Evolutionary conservation across 1,140 invertebrate species (phyloP), one percentile per base, ranked within the genome.

Genomic region (Ostrea edulis): DNA sequence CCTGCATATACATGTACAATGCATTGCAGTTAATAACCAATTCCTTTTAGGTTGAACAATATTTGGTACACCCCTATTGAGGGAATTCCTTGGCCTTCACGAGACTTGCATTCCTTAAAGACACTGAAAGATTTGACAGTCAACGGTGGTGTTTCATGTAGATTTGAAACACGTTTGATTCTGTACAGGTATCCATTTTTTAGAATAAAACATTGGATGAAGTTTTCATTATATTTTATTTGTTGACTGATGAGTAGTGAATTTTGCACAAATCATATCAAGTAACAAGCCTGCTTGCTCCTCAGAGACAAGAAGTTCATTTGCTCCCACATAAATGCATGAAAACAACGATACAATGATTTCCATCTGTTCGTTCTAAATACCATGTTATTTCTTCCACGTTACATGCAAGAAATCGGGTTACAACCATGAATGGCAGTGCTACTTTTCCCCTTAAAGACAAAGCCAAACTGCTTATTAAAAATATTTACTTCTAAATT

Each of bases 401-500:
- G 4, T 58, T 14, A 44, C 8, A 58, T 4, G 14, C 20, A 17
- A 20, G 55, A 71, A 29, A 2, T 12, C 22, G 8, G 29, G 68
- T 71, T 25, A 71, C 68, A 71, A 71, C 68, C 68, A 71, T 71
- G 25, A 71, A 71, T 29, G 68, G 68, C 29, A 35, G 29, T 71
- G 22, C 29, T 25, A 14, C 58, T n/a, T 8, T 5, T 62, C 29
- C 25, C 68, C 68, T 71, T 71, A 25, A 71, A 71, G 29, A 71
- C 68, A 71, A 71, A 71, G 5, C 29, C 22, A 29, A 71, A 71
- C 68, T 71, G 68, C 68, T 71, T 29, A 71, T 71, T 71, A 71
- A 71, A 71, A 71, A 71, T 71, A 71, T 71, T 71, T 71, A 71
- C 68, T 71, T 71, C 68, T 71, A 71, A 71, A 71, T 71, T 25